These are phyloP conservation scores for Sinopyrophorus schimmeli DNA, from an alignment of 2,888 invertebrate species.

Conservation along the genomic window DNA sequence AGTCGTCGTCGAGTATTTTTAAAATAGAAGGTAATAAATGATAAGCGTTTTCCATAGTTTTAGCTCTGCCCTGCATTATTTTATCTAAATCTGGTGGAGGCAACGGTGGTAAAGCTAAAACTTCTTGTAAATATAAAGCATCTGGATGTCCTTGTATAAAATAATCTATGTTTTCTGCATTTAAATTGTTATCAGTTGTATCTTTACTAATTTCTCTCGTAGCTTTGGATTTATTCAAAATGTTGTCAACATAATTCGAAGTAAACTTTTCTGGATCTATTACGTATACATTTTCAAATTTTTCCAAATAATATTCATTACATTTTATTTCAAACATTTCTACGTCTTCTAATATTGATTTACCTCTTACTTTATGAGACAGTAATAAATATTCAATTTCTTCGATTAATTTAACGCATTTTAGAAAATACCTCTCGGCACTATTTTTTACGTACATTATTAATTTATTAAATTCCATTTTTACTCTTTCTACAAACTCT, in stretches of 20 bases:
- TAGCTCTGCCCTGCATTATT: slow-evolving; percentile 20
- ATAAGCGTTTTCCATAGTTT: slow-evolving; percentile 44
- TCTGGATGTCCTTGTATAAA: slow-evolving; percentile 5
- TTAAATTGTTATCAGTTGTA: not conserved
- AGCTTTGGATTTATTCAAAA: not conserved
- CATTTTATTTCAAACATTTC: not conserved
- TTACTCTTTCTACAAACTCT: slow-evolving; percentile 29
- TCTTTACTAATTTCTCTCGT: not conserved
- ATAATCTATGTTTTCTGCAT: not conserved
- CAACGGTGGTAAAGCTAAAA: slow-evolving; percentile 6
- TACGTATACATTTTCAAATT: not conserved
- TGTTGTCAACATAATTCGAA: not conserved
- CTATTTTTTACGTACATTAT: slow-evolving; percentile 36
- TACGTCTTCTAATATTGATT: slow-evolving; percentile 36
- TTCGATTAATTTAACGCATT: slow-evolving; percentile 35
- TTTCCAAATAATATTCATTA: not conserved
- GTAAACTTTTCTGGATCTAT: not conserved
- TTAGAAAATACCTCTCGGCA: slow-evolving; percentile 34
- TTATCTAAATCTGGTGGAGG: slow-evolving; percentile 6
- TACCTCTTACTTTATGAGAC: slow-evolving; percentile 44
- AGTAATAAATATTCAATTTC: slow-evolving; percentile 43
- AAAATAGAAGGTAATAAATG: slow-evolving; percentile 43
- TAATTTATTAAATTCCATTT: slow-evolving; percentile 39
- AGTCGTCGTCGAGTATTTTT: slow-evolving; percentile 40
- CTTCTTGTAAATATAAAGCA: slow-evolving; percentile 15